These are phyloP conservation scores for Zaprionus ghesquierei DNA, from an alignment of 1,140 invertebrate genomes.

Conservation along the genomic window DNA sequence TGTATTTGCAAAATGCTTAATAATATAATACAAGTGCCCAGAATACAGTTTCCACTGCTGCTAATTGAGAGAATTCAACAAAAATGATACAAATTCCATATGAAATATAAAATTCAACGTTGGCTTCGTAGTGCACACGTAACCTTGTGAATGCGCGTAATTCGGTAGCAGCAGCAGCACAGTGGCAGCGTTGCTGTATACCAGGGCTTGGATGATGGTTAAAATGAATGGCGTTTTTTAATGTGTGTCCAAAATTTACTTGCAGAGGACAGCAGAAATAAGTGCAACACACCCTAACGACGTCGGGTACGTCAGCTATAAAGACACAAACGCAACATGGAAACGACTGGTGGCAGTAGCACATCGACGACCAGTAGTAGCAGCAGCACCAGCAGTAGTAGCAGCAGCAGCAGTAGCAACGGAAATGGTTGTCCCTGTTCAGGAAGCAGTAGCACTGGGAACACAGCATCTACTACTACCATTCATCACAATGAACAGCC, in stretches of 20 bases:
- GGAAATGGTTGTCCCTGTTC: slow-evolving; percentile 23
- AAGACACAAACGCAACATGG: slow-evolving; percentile 44
- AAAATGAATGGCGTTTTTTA: slow-evolving; percentile 24
- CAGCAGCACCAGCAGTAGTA: slow-evolving; percentile 8
- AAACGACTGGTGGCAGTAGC: slow-evolving; percentile 33
- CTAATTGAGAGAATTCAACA: background rate
- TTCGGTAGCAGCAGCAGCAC: slow-evolving; percentile 66
- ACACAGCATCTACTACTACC: slow-evolving; percentile 13
- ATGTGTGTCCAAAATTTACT: slow-evolving; percentile 11
- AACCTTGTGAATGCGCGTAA: slow-evolving; percentile 82
- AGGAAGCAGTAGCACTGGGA: background rate
- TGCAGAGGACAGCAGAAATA: slow-evolving; percentile 28
- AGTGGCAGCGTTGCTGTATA: slow-evolving; percentile 48
- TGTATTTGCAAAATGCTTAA: slow-evolving; percentile 6
- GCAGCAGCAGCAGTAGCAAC: slow-evolving; percentile 14
- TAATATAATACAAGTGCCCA: background rate
- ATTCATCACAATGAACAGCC: slow-evolving; percentile 66
- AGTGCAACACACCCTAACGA: slow-evolving; percentile 20
- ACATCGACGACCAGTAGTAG: slow-evolving; percentile 17
- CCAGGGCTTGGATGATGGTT: slow-evolving; percentile 31
- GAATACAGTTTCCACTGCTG: background rate
- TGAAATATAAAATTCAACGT: slow-evolving; percentile 14
- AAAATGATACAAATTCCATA: background rate
- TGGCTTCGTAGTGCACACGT: slow-evolving; percentile 65
- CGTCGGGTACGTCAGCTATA: slow-evolving; percentile 65